Evolutionary conservation across 2,113 vertebrate genomes (phyloP), one percentile per base, ranked within the genome.

Genomic region (Varanus komodoensis): DNA sequence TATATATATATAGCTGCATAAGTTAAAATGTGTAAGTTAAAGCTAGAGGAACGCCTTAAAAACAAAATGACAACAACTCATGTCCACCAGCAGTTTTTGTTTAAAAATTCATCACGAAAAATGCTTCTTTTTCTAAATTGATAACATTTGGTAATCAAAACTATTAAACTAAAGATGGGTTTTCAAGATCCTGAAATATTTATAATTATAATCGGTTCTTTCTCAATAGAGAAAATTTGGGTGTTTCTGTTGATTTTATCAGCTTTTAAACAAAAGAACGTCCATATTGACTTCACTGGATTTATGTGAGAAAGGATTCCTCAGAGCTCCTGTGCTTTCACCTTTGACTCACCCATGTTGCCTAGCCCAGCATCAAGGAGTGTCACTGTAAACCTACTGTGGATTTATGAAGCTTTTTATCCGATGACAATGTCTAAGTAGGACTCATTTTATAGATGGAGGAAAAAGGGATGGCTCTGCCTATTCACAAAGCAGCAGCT

Each of bases 231-330:
- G n/a, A 71, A n/a, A 68, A 69, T 44, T 23, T 84, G 54, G 64
- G 38, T n/a, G 32, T 73, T 74, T 34, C 54, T 67, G n/a, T 48
- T 52, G 25, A 78, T 84, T 25, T 75, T 27, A 48, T 48, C 9
- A 91, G n/a, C 8, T 57, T 48, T 84, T 78, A 77, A 82, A 69
- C 50, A 87, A 44, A 57, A 78, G 27, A 71, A 0, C 15, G 17
- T 8, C 2, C 27, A 52, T 69, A 84, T 54, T 48, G 57, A 88
- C 27, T 68, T 71, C 86, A 48, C 27, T 78, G n/a, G 27, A 84
- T 84, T 87, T 83, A 38, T 88, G n/a, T 87, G 86, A 88, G 75
- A 71, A 80, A 80, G 64, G 68, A 81, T 86, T 71, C 80, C 27
- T 44, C 32, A 52, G 6, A 67, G 73, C n/a, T 9, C 48, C 14